Conservation (phyloP, 2,797 vertebrate species). For the Sebastes hopkinsi region DNA sequence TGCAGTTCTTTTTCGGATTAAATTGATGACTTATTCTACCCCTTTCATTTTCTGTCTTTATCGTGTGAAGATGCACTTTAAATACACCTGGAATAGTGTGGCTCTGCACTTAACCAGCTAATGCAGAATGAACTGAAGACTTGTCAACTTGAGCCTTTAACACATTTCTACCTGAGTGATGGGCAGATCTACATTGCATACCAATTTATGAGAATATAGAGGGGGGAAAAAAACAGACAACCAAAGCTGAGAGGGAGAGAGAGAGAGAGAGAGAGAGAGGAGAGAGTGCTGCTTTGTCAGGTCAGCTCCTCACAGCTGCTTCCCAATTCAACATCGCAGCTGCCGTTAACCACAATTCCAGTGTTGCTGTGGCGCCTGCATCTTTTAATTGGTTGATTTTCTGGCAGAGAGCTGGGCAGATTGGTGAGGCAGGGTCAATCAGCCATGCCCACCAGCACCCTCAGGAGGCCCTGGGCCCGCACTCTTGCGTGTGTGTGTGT, state of each 20-base stretch:
- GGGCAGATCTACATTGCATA: not conserved
- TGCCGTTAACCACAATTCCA: conserved; percentile 56
- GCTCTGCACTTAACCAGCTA: too few species aligned
- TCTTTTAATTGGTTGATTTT: conserved; percentile 86
- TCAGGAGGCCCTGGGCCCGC: conserved; percentile 45
- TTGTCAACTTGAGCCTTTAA: not conserved
- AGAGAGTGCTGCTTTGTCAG: conserved; percentile 48
- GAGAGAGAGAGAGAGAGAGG: not conserved
- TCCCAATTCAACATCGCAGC: conserved; percentile 60
- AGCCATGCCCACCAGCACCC: conserved; percentile 75
- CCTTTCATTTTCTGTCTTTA: not conserved
- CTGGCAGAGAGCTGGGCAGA: conserved; percentile 78
- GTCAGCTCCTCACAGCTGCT: conserved; percentile 55
- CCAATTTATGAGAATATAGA: not conserved
- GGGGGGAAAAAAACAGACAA: not conserved
- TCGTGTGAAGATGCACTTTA: not conserved
- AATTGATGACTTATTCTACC: not conserved
- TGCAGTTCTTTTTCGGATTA: not conserved
- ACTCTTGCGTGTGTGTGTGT: not conserved
- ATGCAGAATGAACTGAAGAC: not conserved
- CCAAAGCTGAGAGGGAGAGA: not conserved
- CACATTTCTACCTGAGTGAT: not conserved
- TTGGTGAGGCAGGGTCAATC: conserved; percentile 82
- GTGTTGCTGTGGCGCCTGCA: conserved; percentile 64
- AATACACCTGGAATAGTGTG: not conserved